phyloP scores from a whole-genome alignment of 2,888 invertebrate genomes.

The Argynnis bischoffii region DNA sequence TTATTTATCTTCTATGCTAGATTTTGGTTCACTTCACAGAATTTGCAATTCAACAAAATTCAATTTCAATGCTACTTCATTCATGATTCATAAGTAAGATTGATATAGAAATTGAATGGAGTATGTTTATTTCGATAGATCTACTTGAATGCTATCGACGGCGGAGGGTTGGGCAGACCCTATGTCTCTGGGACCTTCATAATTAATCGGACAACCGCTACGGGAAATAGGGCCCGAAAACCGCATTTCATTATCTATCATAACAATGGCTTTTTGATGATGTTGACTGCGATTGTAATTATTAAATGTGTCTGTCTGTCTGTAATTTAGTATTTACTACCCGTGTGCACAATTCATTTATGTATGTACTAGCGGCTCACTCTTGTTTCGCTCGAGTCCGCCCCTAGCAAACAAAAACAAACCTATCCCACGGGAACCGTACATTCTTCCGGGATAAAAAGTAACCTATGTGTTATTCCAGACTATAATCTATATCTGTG shows the following conservation, averaged over 20 bases:
- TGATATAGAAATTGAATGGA: neutral
- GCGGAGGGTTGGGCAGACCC: slow-evolving; percentile 22
- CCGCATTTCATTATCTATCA: slow-evolving; percentile 31
- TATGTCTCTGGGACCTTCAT: slow-evolving; percentile 25
- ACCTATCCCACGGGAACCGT: too few relatives aligned
- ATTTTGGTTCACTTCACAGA: too few relatives aligned
- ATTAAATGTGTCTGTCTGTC: neutral
- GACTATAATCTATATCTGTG: too few relatives aligned
- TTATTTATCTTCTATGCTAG: too few relatives aligned
- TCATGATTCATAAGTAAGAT: neutral
- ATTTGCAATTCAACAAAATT: neutral
- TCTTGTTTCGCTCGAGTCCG: too few relatives aligned
- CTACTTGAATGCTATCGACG: slow-evolving; percentile 28
- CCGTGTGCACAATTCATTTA: neutral
- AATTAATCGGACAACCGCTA: slow-evolving; percentile 33
- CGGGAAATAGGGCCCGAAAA: slow-evolving; percentile 15
- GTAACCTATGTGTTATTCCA: too few relatives aligned
- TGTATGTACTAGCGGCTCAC: too few relatives aligned
- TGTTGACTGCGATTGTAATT: slow-evolving; percentile 6
- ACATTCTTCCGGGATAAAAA: too few relatives aligned
- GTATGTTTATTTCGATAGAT: neutral
- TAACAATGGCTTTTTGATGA: slow-evolving; percentile 27
- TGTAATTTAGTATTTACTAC: neutral
- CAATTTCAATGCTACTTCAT: neutral
- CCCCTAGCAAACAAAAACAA: too few relatives aligned